Base-by-base conservation (phyloP, 2,113 vertebrate genomes). In the Setophaga kirtlandii region DNA sequence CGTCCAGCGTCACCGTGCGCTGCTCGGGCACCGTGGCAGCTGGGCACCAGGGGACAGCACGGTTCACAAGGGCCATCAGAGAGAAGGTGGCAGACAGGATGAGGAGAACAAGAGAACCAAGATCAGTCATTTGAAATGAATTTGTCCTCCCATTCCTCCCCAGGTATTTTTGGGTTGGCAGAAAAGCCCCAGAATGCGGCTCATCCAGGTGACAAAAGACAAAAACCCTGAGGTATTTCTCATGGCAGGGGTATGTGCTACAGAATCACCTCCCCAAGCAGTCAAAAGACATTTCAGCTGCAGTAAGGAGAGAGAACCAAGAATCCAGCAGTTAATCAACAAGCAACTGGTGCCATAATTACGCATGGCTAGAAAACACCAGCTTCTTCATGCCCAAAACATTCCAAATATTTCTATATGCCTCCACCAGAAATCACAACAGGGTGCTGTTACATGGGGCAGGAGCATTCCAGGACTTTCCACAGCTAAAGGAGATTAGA, bases 11-110 rank as follows among this genome's bases (percentile, higher is more conserved):
- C 95, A 99, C 99, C 0, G 99, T 99, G 94, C 99, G 99, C 94
- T 99, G 99, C 85, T 99, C 99, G 0, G 99, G 99, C 74, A 99
- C 99, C 0, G 99, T 99, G 46, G 99, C 98, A 67, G 99, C 99
- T 99, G 87, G 3, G 31, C 55, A 60, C 60, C 92, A 10, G 6
- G 70, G 73, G 28, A 50, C 2, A 49, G 2, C 39, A 31, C 7
- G 3, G 50, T 47, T 21, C 27, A 56, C 20, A 37, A 65, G 37
- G 46, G 12, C 24, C 18, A 53, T 13, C 20, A 41, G 31, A 60
- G 20, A 41, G 39, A 75, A 24, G 44, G 65, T 80, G 24, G 55
- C 28, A 87, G 16, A 53, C 49, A 67, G 44, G 13, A 60, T 31
- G 27, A 79, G 64, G 44, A 60, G 47, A 86, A 73, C 22, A 77